Percentiles rank a stretch among this genome's conserved stretches.
Evolutionary conservation across 2,888 invertebrate species (phyloP).

Genomic region (Trichogramma evanescens): DNA sequence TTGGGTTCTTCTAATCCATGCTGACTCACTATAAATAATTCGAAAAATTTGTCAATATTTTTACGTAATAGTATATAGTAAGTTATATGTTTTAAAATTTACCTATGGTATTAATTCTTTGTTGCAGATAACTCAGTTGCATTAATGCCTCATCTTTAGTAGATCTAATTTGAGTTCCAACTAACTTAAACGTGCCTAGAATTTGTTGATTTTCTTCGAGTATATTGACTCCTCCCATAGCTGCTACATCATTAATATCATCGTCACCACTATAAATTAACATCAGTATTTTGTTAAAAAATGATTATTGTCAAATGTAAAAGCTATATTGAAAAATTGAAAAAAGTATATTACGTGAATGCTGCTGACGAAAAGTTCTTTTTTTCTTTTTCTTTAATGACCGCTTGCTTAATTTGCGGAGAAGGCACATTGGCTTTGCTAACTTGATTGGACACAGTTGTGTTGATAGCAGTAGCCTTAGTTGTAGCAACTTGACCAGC

Average conservation of each 20-base stretch:
- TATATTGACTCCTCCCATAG: constrained; percentile 97
- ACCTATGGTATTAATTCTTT: constrained; percentile 67
- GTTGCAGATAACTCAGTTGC: constrained; percentile 68
- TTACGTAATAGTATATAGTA: not conserved
- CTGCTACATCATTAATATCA: constrained; percentile 97
- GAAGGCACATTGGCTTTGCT: constrained; percentile 56
- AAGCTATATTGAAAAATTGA: not conserved
- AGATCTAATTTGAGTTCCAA: constrained; percentile 79
- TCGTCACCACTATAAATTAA: constrained; percentile 68
- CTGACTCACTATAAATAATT: constrained; percentile 48
- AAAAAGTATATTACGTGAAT: constrained; percentile 43
- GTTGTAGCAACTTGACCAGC: constrained; percentile 26
- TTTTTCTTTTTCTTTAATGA: constrained; percentile 72
- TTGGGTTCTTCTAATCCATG: constrained; percentile 79
- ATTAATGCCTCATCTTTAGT: constrained; percentile 91
- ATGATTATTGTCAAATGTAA: not conserved
- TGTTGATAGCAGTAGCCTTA: constrained; percentile 40
- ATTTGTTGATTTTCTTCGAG: constrained; percentile 94
- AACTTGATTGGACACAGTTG: constrained; percentile 36
- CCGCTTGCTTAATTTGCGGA: constrained; percentile 53
- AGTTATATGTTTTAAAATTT: constrained; percentile 35
- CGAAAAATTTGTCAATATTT: not conserved
- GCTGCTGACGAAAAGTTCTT: constrained; percentile 57
- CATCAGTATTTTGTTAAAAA: not conserved
- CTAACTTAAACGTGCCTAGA: constrained; percentile 80